These are phyloP conservation scores for Sapajus apella DNA, from an alignment of 2,113 vertebrate genomes.

Conservation along the genomic window DNA sequence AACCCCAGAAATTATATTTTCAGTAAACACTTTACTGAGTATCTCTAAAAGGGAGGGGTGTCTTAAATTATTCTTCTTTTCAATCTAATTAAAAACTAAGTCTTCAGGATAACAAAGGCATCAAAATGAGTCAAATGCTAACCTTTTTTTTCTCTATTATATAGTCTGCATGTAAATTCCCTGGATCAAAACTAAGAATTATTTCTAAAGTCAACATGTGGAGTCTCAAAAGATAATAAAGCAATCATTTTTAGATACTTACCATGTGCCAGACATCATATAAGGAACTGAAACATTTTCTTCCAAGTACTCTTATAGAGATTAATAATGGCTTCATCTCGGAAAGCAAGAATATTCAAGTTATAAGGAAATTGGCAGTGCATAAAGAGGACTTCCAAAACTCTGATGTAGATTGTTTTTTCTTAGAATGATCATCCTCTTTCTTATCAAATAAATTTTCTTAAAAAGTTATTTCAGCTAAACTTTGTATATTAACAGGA, in stretches of 20 bases:
- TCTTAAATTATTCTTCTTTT: conserved; percentile 45
- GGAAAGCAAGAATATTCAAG: neutral
- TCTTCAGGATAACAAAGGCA: conserved; percentile 34
- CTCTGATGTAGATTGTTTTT: neutral
- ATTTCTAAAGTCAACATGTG: neutral
- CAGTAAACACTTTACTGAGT: conserved; percentile 17
- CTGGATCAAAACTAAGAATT: neutral
- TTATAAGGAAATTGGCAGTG: neutral
- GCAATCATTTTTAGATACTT: neutral
- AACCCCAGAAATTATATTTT: conserved; percentile 28
- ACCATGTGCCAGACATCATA: neutral
- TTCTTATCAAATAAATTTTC: conserved; percentile 13
- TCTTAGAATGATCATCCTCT: neutral
- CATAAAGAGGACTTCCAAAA: neutral
- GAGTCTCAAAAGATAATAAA: neutral
- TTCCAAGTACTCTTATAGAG: neutral
- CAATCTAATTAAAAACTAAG: neutral
- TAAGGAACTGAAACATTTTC: neutral
- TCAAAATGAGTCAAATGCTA: conserved; percentile 29
- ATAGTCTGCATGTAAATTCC: neutral
- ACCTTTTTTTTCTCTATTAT: neutral
- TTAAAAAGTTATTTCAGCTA: conserved; percentile 35
- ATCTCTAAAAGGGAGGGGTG: conserved; percentile 8
- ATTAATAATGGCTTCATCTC: neutral
- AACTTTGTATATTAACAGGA: neutral